These are phyloP conservation scores for Brachyptera risi DNA, from an alignment of 2,888 invertebrate genomes.

Conservation along the genomic window DNA sequence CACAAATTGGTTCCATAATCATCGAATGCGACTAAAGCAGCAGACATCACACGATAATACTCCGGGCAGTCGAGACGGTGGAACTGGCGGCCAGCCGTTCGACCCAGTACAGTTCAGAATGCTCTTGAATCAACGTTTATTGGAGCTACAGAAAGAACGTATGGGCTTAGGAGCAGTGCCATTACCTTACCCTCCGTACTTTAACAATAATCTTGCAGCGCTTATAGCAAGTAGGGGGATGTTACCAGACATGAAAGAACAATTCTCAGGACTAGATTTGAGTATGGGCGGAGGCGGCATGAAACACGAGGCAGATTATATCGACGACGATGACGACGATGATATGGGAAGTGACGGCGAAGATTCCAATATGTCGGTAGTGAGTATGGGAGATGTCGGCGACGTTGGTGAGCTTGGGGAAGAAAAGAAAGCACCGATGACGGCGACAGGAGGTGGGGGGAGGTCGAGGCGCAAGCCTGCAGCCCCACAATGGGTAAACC, in stretches of 20 bases:
- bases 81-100: constrained; percentile 59
- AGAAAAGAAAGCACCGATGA: constrained; percentile 34
- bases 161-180: constrained; percentile 59
- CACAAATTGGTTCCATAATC: constrained; percentile 99
- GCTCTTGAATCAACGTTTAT: constrained; percentile 80
- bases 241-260: constrained; percentile 66
- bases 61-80: constrained; percentile 19
- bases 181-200: constrained; percentile 74
- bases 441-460: constrained; percentile 41
- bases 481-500: constrained; percentile 97
- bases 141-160: constrained; percentile 82
- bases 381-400: constrained; percentile 40
- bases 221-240: constrained; percentile 66
- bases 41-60: constrained; percentile 45
- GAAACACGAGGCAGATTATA: constrained; percentile 71
- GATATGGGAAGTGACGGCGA: constrained; percentile 72
- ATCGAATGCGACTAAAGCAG: constrained; percentile 95
- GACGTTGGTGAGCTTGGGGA: constrained; percentile 30
- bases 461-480: constrained; percentile 86
- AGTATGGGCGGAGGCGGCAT: constrained; percentile 76
- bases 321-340: constrained; percentile 72
- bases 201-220: constrained; percentile 71
- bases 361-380: constrained; percentile 50
- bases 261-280: constrained; percentile 82
- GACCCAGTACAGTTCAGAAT: constrained; percentile 90